These are phyloP conservation scores for Gymnarchus niloticus DNA, from an alignment of 2,113 vertebrate species.

Conservation along the genomic window DNA sequence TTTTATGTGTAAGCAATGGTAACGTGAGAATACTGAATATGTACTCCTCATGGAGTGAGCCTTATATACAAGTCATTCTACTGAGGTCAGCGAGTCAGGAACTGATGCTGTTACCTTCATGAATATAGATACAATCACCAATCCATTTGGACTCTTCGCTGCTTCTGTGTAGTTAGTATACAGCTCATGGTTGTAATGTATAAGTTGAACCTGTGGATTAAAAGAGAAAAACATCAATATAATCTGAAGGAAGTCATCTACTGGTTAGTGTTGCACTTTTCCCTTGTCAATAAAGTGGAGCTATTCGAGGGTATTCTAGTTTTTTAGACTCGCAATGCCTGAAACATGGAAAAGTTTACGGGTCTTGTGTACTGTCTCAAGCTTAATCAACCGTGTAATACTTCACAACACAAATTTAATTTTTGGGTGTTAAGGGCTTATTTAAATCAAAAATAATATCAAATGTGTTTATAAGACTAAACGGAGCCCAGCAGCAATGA, in stretches of 20 bases:
- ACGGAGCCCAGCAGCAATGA: not conserved
- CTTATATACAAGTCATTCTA: not conserved
- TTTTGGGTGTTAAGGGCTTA: not conserved
- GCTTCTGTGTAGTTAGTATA: slow-evolving; percentile 97
- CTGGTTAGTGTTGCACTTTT: not conserved
- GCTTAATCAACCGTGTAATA: not conserved
- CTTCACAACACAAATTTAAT: not conserved
- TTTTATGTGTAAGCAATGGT: not conserved
- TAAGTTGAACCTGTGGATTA: slow-evolving; percentile 83
- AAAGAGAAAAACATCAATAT: slow-evolving; percentile 23
- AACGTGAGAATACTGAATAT: not conserved
- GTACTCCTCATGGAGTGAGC: not conserved
- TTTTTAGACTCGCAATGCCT: not conserved
- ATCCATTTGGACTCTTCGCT: slow-evolving; percentile 93
- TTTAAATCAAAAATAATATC: not conserved
- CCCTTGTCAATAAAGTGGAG: not conserved
- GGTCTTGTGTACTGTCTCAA: not conserved
- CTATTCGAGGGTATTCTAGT: not conserved
- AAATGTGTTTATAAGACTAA: not conserved
- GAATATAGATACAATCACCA: slow-evolving; percentile 98
- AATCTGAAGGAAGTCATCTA: not conserved
- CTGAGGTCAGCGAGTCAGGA: not conserved
- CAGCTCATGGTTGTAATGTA: slow-evolving; percentile 98
- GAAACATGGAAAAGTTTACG: not conserved
- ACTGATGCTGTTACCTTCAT: slow-evolving; percentile 83